Conservation (phyloP, 2,797 vertebrate genomes). For the Atherinosoma microstoma region DNA sequence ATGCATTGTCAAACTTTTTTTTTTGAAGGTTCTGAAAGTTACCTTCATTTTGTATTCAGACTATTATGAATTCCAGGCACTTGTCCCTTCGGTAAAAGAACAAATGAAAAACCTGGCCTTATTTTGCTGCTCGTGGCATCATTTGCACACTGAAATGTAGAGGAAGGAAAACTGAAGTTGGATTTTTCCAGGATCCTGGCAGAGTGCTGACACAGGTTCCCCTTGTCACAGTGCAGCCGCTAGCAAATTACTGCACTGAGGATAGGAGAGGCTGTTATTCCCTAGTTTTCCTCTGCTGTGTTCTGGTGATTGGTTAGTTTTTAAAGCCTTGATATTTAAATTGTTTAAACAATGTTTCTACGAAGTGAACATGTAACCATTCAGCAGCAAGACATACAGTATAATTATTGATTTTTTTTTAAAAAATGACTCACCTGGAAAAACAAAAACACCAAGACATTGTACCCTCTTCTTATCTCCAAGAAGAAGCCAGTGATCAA, state of each 20-base stretch:
- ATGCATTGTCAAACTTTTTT: background rate
- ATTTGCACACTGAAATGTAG: conserved; percentile 38
- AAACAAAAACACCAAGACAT: background rate
- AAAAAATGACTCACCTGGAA: background rate
- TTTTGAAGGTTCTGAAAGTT: background rate
- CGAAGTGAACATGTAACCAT: background rate
- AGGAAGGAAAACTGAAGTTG: conserved; percentile 83
- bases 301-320: conserved; percentile 14
- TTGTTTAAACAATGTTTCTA: conserved; percentile 6
- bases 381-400: background rate
- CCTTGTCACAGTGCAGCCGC: conserved; percentile 61
- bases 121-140: conserved; percentile 48
- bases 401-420: conserved; percentile 3
- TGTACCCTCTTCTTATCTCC: conserved; percentile 20
- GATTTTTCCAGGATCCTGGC: conserved; percentile 76
- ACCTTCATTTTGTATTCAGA: background rate
- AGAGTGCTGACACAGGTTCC: conserved; percentile 83
- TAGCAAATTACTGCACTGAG: conserved; percentile 51
- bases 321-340: conserved; percentile 12
- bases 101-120: conserved; percentile 37
- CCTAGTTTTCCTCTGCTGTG: conserved; percentile 11
- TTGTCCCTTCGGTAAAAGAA: conserved; percentile 10
- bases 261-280: conserved; percentile 33
- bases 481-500: conserved; percentile 34
- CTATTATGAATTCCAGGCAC: conserved; percentile 15